Base-by-base conservation (phyloP, 23 tunicate species). In the Oikopleura dioica region DNA sequence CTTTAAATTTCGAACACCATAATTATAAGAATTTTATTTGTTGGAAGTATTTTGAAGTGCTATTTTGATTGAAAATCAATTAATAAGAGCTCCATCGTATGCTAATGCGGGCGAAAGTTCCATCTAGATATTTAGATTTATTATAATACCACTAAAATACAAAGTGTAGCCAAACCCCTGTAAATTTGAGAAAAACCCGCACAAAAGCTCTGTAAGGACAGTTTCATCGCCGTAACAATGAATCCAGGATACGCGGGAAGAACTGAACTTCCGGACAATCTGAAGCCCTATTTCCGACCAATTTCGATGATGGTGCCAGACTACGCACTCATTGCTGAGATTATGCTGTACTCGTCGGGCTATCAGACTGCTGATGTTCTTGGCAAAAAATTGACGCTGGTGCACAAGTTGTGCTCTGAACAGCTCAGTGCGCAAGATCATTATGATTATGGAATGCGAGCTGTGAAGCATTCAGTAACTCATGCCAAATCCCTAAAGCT, bases 221-320 rank as follows among this genome's bases (percentile, higher is more conserved):
- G 96, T 76, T 89, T 89, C 36, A 86, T 85, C 38, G 84, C 84
- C 77, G 84, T 89, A 77, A 89, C 96, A 5, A 89, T 89, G 96
- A 89, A 89, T 79, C 96, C 96, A 1, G 96, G 96, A 28, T 89
- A 89, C 37, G 96, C 96, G 1, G 96, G 96, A 1, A 59, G 96
- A 38, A 84, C 96, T 0, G 96, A 89, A 55, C 84, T 89, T 12
- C 96, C 96, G 33, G 96, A 89, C 38, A 89, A 89, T 77, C 67
- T 89, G 31, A 89, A 89, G 92, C 89, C 82, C 21, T 80, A 84
- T 35, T 89, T 89, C 80, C 86, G 96, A 12, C 59, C 96, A 76
- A 89, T 89, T 1, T 89, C 96, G 1, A 89, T 89, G 96, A 89
- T 89, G 96, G 96, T 89, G 38, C 96, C 96, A 35, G 96, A 89